Evolutionary conservation across 2,888 invertebrate genomes (phyloP).

Genomic region (Brachylomia viminalis): DNA sequence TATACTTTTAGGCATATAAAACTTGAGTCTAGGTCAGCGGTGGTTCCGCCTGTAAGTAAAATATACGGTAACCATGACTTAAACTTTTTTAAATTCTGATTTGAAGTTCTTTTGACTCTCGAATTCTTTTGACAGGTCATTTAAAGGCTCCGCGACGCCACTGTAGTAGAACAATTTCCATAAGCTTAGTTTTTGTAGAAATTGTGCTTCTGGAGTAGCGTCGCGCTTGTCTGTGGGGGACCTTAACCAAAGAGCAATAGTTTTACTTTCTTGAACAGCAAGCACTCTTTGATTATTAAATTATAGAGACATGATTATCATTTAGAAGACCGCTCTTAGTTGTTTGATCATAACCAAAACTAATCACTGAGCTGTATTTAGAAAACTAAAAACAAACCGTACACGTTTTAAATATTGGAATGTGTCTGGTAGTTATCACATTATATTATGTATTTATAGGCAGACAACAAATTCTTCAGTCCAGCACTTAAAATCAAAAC

Average conservation of each 20-base stretch:
- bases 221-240: too few species aligned
- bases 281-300: neutral
- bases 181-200: neutral
- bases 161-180: neutral
- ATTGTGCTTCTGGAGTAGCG: neutral
- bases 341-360: conserved; percentile 16
- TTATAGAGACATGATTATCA: neutral
- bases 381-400: conserved; percentile 22
- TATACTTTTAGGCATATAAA: too few species aligned
- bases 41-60: neutral
- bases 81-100: neutral
- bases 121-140: neutral
- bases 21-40: too few species aligned
- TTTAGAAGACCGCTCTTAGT: neutral
- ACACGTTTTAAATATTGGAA: conserved; percentile 5
- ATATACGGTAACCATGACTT: neutral
- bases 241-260: neutral
- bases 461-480: conserved; percentile 1
- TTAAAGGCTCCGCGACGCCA: neutral
- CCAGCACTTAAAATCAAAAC: conserved; percentile 16
- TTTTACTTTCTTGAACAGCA: neutral
- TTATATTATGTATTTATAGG: conserved; percentile 5
- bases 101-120: too few species aligned
- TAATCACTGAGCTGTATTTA: conserved; percentile 1
- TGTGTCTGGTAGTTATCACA: conserved; percentile 33